Conservation (phyloP, 53 echinoderm and acorn worm species). For the Mesocentrotus franciscanus region DNA sequence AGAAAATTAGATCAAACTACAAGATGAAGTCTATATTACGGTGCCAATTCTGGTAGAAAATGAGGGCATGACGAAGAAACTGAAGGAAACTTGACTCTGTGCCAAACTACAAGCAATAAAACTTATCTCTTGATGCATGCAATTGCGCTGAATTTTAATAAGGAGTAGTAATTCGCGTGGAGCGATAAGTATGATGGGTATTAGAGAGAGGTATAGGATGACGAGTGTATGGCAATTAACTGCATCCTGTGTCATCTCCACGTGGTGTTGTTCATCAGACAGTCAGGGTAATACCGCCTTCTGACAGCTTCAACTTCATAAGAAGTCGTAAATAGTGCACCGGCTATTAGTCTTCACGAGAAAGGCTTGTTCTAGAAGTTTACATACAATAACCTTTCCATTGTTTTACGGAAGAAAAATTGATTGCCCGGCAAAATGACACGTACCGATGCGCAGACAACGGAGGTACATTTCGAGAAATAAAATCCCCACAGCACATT, state of each 20-base stretch:
- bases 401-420: not conserved
- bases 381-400: not conserved
- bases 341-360: not conserved
- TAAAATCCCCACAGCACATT: too few relatives aligned
- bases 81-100: not conserved
- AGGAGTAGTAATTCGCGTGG: not conserved
- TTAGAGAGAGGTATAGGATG: conserved; percentile 9
- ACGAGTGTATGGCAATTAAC: conserved; percentile 42
- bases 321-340: not conserved
- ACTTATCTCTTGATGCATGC: conserved; percentile 15
- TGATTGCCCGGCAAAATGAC: too few relatives aligned
- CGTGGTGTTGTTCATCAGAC: conserved; percentile 21
- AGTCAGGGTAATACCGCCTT: not conserved
- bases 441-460: too few relatives aligned
- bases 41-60: not conserved
- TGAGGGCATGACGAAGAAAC: not conserved
- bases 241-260: conserved; percentile 31
- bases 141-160: not conserved
- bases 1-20: too few relatives aligned
- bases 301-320: conserved; percentile 36
- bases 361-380: not conserved
- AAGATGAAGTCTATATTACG: too few relatives aligned
- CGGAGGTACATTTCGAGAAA: too few relatives aligned
- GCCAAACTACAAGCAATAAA: conserved; percentile 15
- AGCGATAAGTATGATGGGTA: not conserved